Evolutionary conservation across 2,113 vertebrate species (phyloP), one percentile per base, ranked within the genome.

Genomic region (Melanostigma gelatinosum): DNA sequence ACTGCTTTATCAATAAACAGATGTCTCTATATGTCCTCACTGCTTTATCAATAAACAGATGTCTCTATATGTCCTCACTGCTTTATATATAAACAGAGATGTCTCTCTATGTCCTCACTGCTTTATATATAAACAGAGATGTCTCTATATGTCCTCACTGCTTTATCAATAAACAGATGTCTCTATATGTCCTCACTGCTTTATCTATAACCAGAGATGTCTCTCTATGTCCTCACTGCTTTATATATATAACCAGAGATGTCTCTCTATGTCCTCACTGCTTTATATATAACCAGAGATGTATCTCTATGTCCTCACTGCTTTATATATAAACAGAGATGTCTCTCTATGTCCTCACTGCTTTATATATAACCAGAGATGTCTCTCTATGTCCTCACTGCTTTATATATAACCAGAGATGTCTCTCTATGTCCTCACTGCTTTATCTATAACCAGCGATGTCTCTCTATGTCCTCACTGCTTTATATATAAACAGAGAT

Each of bases 211-310:
- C 8, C 50, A 22, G 20, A 54, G 50, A 3, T 12, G 11, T 44
- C 12, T 10, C 18, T n/a, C n/a, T n/a, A 32, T 32, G 32, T 66
- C 36, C 82, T 91, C 72, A 91, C 89, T 29, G 27, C 27, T 29
- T 29, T 29, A 29, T 29, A 29, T 29, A 29, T 29, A 29, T n/a
- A 29, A 29, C 27, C n/a, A n/a, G n/a, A 29, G 2, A 29, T 29
- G 27, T 29, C 27, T 29, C 27, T 29, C 1, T 29, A 2, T 29
- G 38, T 38, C 38, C 38, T 15, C 38, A 38, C 38, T 38, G 38
- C 46, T 48, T 48, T 48, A 18, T 54, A 3, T 52, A 52, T 44
- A 15, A 44, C 8, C 50, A 22, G 20, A 54, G 20, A 3, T 12
- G 11, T 44, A n/a, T n/a, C 12, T 10, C 18, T n/a, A 32, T 32